Evolutionary conservation across 1,140 invertebrate species (phyloP), one percentile per base, ranked within the genome.

Genomic region (Achroia grisella): DNA sequence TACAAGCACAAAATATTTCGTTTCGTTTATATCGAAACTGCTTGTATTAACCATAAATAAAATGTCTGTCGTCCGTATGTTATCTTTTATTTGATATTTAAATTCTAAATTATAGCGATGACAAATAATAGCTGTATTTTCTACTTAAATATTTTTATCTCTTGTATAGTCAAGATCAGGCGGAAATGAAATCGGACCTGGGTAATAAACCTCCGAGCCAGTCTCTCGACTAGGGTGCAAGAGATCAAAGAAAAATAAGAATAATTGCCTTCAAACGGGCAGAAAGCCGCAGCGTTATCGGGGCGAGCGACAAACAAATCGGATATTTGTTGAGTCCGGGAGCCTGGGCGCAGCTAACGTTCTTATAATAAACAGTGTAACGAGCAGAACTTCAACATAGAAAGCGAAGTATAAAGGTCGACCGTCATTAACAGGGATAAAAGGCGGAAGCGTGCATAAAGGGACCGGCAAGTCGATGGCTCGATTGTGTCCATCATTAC

Each of bases 381-480:
- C 35, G 35, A 14, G 6, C 35, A 37, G 35, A 52, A 53, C 56
- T 61, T 44, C 56, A 37, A 44, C 50, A 44, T 29, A 32, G 44
- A 58, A 44, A 44, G 8, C 35, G n/a, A 37, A 42, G 44, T 41
- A 55, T 46, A 56, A 52, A 48, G 53, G 53, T 56, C 47, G 43
- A 50, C 53, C 57, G 52, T 53, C 53, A 61, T 61, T 61, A 17
- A 53, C 47, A 43, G 46, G 52, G 43, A 32, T 56, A 52, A 61
- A 61, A 50, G 36, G 48, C 48, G 56, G 51, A 52, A 52, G 33
- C 29, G 28, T 29, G 10, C 34, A 17, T 45, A 56, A 61, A 52
- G 14, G 14, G 11, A 15, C 35, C 35, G 35, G 35, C 14, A 37
- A 45, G 47, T 28, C 45, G 49, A 37, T 37, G 13, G 15, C 14